phyloP scores from a whole-genome alignment of 2,113 vertebrate species.

The Parotia lawesii region DNA sequence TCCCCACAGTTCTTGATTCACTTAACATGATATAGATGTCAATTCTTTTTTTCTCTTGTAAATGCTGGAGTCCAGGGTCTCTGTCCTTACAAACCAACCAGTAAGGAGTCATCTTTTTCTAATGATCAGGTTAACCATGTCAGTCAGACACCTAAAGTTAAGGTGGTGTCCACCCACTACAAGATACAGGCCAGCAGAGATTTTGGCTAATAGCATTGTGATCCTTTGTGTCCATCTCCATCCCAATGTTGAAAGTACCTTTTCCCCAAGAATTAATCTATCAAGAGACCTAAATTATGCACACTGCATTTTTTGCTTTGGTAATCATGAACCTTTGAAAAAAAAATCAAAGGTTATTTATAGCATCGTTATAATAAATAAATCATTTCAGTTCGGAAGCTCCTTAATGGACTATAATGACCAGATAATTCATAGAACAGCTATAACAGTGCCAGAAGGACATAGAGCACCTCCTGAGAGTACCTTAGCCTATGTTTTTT shows the following conservation, averaged over 20 bases:
- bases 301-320: not conserved
- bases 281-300: not conserved
- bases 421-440: not conserved
- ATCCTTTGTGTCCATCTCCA: not conserved
- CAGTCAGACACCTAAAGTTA: not conserved
- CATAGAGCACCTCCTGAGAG: not conserved
- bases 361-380: not conserved
- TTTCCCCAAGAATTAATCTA: not conserved
- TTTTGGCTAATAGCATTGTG: not conserved
- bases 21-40: fast-evolving
- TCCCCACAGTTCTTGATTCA: not conserved
- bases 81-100: not conserved
- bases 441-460: not conserved
- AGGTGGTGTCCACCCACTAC: not conserved
- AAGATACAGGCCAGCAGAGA: not conserved
- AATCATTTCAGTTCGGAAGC: not conserved
- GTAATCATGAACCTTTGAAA: not conserved
- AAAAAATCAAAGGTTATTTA: not conserved
- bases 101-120: not conserved
- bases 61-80: not conserved
- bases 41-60: not conserved
- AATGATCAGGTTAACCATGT: not conserved
- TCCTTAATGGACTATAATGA: not conserved
- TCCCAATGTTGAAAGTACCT: not conserved
- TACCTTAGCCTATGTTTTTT: not conserved